These are phyloP conservation scores for Holacanthella duospinosa DNA, from an alignment of 2,888 invertebrate species.

Conservation along the genomic window DNA sequence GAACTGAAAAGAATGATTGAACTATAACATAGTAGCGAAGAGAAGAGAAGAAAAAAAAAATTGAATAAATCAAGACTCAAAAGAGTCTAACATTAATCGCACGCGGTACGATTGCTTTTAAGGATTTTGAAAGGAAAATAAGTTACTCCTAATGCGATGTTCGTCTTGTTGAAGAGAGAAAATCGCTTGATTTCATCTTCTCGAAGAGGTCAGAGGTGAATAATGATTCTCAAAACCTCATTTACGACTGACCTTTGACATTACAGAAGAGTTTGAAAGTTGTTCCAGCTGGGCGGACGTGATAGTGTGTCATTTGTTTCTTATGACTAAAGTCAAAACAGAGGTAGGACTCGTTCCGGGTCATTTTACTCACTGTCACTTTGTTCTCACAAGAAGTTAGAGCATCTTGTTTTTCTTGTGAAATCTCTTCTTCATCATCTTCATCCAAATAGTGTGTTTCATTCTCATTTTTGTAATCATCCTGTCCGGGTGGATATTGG, in stretches of 20 bases:
- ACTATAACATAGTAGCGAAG: no score
- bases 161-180: no score
- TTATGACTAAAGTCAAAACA: constrained; percentile 2
- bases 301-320: constrained; percentile 10
- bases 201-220: not conserved
- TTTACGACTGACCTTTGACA: constrained; percentile 7
- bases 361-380: not conserved
- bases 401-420: not conserved
- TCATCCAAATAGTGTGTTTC: no score
- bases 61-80: not conserved
- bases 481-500: no score
- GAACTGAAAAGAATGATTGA: no score
- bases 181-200: no score
- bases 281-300: constrained; percentile 6
- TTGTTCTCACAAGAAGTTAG: not conserved
- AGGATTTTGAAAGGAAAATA: no score
- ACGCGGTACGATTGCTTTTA: no score
- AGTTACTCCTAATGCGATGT: no score
- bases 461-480: no score
- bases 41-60: not conserved
- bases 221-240: not conserved
- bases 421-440: constrained; percentile 1
- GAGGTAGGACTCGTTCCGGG: not conserved
- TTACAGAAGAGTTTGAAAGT: constrained; percentile 2
- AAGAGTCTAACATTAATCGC: no score